phyloP scores from a whole-genome alignment of 2,113 vertebrate species.

The Poeciliopsis occidentalis region DNA sequence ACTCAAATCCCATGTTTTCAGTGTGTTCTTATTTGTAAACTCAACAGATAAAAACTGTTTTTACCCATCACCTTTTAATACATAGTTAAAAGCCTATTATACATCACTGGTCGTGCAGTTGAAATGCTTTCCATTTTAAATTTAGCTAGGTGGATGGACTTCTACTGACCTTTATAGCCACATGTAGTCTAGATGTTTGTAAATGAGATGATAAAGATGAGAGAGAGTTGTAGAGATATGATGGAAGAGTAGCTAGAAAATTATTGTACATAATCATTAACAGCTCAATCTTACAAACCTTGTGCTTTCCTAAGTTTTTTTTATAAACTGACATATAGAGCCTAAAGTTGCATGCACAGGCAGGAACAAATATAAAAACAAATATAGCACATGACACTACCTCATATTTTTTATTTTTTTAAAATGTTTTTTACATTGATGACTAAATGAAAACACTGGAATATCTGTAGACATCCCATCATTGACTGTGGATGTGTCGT shows the following conservation, averaged over 20 bases:
- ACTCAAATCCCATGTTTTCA: too few relatives aligned
- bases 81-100: too few relatives aligned
- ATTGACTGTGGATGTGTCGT: slow-evolving; percentile 39
- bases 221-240: too few relatives aligned
- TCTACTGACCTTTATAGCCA: not conserved
- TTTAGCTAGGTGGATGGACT: not conserved
- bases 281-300: not conserved
- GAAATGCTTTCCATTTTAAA: not conserved
- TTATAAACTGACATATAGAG: not conserved
- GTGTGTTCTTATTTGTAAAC: too few relatives aligned
- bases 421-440: not conserved
- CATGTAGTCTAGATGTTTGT: not conserved
- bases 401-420: not conserved
- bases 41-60: too few relatives aligned
- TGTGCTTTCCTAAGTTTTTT: not conserved
- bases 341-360: not conserved
- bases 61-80: too few relatives aligned
- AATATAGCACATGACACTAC: not conserved
- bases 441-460: not conserved
- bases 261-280: too few relatives aligned
- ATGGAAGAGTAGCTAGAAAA: too few relatives aligned
- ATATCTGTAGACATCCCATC: slow-evolving; percentile 24
- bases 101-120: not conserved
- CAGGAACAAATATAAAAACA: not conserved
- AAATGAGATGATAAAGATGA: not conserved